Conservation (phyloP, 1,140 invertebrate genomes). For the Hetaerina americana region DNA sequence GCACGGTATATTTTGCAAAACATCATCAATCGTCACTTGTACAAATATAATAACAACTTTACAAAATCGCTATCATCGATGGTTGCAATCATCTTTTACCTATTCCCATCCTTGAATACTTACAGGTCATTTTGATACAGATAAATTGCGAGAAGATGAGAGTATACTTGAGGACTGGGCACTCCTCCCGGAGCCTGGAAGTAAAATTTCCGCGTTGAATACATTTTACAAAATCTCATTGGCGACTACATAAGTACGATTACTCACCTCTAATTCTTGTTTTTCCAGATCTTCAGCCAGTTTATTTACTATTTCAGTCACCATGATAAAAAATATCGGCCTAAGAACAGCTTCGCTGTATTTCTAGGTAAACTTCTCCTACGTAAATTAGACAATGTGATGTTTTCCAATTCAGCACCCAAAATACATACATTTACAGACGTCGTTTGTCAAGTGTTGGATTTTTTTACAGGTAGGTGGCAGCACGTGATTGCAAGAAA, state of each 20-base stretch:
- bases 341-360: neutral
- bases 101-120: neutral
- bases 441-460: neutral
- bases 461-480: neutral
- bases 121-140: neutral
- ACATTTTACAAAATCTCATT: no score
- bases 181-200: neutral
- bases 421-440: neutral
- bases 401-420: no score
- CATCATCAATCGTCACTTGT: no score
- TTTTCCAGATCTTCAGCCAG: conserved; percentile 20
- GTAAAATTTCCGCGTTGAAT: neutral
- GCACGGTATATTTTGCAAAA: no score
- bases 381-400: no score
- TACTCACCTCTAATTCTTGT: conserved; percentile 21
- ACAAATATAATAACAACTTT: no score
- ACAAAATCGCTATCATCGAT: no score
- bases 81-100: neutral
- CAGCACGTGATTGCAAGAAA: neutral
- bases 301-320: conserved; percentile 17
- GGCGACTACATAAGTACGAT: neutral
- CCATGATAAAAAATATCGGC: conserved; percentile 8
- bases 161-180: neutral
- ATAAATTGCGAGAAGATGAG: neutral
- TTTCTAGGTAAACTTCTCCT: no score